Conservation (phyloP, 2,113 vertebrate genomes). For the Limnothrissa miodon region DNA sequence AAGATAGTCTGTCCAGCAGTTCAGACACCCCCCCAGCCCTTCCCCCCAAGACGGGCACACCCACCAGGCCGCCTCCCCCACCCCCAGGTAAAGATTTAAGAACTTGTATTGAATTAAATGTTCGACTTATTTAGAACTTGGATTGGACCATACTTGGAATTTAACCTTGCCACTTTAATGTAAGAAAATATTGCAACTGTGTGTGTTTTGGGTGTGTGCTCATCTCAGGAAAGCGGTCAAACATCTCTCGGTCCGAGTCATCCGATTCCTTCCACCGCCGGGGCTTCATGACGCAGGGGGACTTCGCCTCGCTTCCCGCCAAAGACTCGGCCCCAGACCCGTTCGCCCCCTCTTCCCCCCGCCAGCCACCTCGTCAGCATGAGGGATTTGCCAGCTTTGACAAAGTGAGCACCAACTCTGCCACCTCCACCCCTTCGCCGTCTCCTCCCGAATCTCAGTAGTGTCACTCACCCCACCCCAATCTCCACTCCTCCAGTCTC, state of each 20-base stretch:
- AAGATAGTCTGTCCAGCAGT: slow-evolving; percentile 68
- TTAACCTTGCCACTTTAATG: neutral
- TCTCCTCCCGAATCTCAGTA: slow-evolving; percentile 64
- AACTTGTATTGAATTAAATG: too few relatives aligned
- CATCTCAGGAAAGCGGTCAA: slow-evolving; percentile 85
- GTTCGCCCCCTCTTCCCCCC: slow-evolving; percentile 84
- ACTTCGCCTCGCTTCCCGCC: slow-evolving; percentile 85
- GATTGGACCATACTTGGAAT: too few relatives aligned
- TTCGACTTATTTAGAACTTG: too few relatives aligned
- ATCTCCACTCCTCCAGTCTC: slow-evolving; percentile 30
- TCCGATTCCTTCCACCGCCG: slow-evolving; percentile 89
- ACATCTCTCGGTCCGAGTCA: slow-evolving; percentile 85
- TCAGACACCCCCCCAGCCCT: slow-evolving; percentile 90
- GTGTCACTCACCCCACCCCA: slow-evolving; percentile 40
- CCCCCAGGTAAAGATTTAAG: slow-evolving; percentile 81
- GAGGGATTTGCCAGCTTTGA: slow-evolving; percentile 96
- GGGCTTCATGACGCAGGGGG: slow-evolving; percentile 84
- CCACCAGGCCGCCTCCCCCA: slow-evolving; percentile 91
- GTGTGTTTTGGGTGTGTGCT: neutral
- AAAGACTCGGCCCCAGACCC: slow-evolving; percentile 87
- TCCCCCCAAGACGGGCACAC: slow-evolving; percentile 93
- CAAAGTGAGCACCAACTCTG: slow-evolving; percentile 90
- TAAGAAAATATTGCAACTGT: neutral
- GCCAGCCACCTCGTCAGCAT: slow-evolving; percentile 82
- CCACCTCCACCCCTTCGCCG: slow-evolving; percentile 66